Evolutionary conservation across 2,888 invertebrate genomes (phyloP), one percentile per base, ranked within the genome.

Genomic region (Cheilosia vernalis): DNA sequence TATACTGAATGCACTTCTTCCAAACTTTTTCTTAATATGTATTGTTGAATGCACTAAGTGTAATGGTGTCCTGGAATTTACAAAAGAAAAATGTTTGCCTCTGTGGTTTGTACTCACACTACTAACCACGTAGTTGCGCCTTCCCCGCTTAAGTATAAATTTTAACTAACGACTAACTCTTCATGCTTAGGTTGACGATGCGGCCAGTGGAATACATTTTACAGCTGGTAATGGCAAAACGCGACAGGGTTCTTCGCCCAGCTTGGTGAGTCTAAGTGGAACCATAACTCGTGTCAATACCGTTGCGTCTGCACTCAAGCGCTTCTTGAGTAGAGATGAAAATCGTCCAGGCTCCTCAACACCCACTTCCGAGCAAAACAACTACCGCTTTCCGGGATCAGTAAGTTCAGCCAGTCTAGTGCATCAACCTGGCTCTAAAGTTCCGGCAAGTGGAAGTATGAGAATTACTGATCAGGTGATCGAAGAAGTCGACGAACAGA

Each of bases 401-500:
- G 91, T 90, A 37, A 92, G 92, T 76, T 89, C 91, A 2, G 89
- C 90, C 0, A 92, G 92, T 77, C 85, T 92, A 60, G 88, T 88
- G 0, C 89, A 88, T 4, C 84, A 76, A 13, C 76, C 74, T 10
- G 87, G 74, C 0, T 76, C 67, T 1, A 87, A 79, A 2, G 90
- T 90, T 55, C 90, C 90, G 2, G 87, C 88, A 2, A 81, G 80
- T 49, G 92, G 92, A 55, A 94, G 94, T 88, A 94, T 95, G 93
- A 94, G 95, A 88, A 94, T 96, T 15, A 94, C 95, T 0, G 94
- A 95, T 89, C 95, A 96, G 89, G 94, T 95, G 17, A 96, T 95
- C 83, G 95, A 95, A 90, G 95, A 95, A 91, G 95, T 95, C 0
- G 97, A 97, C 89, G 97, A 97, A 89, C 97, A 97, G 91, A 93